Evolutionary conservation across 2,113 vertebrate genomes (phyloP).

Genomic region (Muscicapa adusta): DNA sequence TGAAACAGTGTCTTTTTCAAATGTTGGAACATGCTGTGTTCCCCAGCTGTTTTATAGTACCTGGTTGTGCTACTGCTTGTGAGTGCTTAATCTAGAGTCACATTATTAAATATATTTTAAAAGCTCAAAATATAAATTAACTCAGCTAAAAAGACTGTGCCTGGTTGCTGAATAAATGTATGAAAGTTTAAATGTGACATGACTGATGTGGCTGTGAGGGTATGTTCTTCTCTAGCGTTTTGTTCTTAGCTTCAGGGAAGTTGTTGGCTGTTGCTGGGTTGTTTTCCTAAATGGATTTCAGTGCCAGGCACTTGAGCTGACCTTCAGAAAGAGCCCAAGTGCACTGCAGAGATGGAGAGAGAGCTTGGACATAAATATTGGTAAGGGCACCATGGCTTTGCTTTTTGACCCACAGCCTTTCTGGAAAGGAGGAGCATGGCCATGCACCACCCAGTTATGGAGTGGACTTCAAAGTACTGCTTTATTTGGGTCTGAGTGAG

Average conservation of each 20-base stretch:
- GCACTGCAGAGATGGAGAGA: neutral
- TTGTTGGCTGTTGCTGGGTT: neutral
- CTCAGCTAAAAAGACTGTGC: neutral
- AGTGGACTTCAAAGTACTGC: neutral
- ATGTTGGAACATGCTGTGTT: neutral
- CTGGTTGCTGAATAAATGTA: neutral
- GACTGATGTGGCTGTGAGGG: neutral
- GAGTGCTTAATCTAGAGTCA: neutral
- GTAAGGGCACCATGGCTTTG: neutral
- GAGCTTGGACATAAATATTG: neutral
- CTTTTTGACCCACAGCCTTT: neutral
- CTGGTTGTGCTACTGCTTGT: neutral
- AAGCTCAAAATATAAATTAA: neutral
- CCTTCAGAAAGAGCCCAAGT: neutral
- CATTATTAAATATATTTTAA: neutral
- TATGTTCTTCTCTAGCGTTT: neutral
- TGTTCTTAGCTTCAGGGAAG: neutral
- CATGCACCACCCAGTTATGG: neutral
- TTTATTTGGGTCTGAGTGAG: neutral
- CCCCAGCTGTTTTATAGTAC: neutral
- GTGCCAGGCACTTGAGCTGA: neutral
- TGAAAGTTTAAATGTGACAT: neutral
- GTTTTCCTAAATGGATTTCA: neutral
- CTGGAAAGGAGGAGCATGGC: neutral
- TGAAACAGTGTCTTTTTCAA: neutral